phyloP scores from a whole-genome alignment of 2,113 vertebrate genomes.

The Shinisaurus crocodilurus region DNA sequence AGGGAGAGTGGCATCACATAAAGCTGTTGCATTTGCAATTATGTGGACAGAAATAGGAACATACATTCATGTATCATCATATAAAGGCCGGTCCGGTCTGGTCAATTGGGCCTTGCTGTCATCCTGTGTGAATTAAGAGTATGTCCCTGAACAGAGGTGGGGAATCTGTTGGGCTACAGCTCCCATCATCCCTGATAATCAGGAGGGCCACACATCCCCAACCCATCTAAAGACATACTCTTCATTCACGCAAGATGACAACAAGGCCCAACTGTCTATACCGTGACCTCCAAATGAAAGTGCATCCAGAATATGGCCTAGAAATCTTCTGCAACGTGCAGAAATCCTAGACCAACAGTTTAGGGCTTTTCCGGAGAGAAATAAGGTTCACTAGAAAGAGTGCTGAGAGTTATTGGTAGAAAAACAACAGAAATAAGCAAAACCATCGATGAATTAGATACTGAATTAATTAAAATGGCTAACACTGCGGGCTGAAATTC shows the following conservation, averaged over 20 bases:
- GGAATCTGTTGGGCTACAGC: background rate
- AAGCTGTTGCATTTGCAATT: background rate
- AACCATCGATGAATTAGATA: background rate
- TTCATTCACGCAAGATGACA: background rate
- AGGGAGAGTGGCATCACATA: background rate
- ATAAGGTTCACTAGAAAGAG: too few relatives aligned
- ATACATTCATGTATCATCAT: background rate
- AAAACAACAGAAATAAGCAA: background rate
- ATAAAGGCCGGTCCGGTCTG: background rate
- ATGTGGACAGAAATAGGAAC: background rate
- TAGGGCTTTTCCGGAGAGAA: too few relatives aligned
- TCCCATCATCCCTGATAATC: background rate
- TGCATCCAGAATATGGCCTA: background rate
- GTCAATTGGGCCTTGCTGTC: too few relatives aligned
- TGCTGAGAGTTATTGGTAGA: background rate
- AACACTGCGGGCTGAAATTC: background rate
- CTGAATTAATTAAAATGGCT: background rate
- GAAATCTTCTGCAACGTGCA: background rate
- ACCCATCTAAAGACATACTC: background rate
- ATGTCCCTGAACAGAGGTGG: background rate
- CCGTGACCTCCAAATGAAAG: background rate
- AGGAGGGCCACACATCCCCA: background rate
- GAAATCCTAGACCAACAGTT: background rate
- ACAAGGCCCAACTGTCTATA: background rate
- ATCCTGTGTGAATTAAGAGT: background rate